phyloP scores from a whole-genome alignment of 2,888 invertebrate genomes.

The Pocota personata region DNA sequence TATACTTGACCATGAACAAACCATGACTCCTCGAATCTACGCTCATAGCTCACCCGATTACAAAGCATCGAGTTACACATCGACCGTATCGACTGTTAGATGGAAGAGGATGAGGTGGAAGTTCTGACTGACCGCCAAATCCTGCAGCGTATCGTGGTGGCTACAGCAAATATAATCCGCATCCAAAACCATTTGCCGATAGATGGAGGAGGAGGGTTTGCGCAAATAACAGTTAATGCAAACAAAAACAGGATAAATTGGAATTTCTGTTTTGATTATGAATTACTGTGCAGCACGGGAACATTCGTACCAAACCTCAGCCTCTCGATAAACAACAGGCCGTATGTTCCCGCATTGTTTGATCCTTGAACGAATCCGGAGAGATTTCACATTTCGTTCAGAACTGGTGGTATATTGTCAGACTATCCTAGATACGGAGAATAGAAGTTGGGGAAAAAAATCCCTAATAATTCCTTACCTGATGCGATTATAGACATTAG shows the following conservation, averaged over 20 bases:
- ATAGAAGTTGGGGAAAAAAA: constrained; percentile 3
- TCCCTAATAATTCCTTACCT: constrained; percentile 70
- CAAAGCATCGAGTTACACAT: constrained; percentile 14
- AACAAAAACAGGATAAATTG: constrained; percentile 73
- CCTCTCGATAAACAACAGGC: constrained; percentile 17
- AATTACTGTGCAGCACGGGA: constrained; percentile 53
- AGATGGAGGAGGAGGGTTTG: background rate
- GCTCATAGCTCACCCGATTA: constrained; percentile 16
- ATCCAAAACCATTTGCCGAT: constrained; percentile 42
- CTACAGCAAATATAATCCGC: constrained; percentile 66
- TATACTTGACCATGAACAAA: constrained; percentile 45
- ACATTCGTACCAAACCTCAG: background rate
- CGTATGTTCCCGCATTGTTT: constrained; percentile 19
- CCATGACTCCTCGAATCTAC: constrained; percentile 46
- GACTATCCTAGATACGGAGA: constrained; percentile 6
- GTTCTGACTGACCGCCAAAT: constrained; percentile 65
- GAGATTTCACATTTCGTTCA: constrained; percentile 32
- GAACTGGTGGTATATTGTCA: constrained; percentile 12
- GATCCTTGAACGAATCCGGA: constrained; percentile 21
- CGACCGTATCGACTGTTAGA: background rate
- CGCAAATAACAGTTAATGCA: constrained; percentile 71
- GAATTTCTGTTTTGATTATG: constrained; percentile 74
- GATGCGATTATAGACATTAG: constrained; percentile 63
- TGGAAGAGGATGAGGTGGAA: background rate
- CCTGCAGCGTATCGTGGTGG: constrained; percentile 56